Percentiles rank a stretch among this genome's conserved stretches.
Conservation (phyloP, 1,140 invertebrate genomes). For the Olivierus martensii region DNA sequence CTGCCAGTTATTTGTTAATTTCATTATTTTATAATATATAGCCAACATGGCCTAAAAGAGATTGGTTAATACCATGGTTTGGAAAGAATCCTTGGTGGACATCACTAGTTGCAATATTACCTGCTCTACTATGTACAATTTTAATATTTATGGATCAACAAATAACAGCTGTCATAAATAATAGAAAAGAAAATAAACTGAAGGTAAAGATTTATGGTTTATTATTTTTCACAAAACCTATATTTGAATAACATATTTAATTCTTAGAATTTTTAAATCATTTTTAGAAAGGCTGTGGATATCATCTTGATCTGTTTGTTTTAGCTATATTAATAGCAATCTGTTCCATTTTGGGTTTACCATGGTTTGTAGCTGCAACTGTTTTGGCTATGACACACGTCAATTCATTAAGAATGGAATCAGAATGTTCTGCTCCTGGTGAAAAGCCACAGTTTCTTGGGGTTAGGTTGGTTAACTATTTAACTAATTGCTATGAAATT, state of each 20-base stretch:
- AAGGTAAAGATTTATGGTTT: constrained; percentile 18
- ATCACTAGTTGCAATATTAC: constrained; percentile 20
- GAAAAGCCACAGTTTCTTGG: constrained; percentile 96
- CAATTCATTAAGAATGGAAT: constrained; percentile 90
- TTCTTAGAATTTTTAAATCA: no score
- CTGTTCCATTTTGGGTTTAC: constrained; percentile 84
- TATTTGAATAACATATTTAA: no score
- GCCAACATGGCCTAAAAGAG: constrained; percentile 25
- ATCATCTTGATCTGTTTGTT: constrained; percentile 91
- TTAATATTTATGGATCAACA: constrained; percentile 35
- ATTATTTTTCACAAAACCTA: not conserved
- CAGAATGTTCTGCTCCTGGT: constrained; percentile 90
- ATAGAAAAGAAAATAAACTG: constrained; percentile 34
- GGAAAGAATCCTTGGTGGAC: constrained; percentile 22
- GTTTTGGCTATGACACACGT: constrained; percentile 98
- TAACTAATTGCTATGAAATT: not conserved
- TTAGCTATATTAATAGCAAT: constrained; percentile 77
- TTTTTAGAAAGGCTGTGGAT: constrained; percentile 81
- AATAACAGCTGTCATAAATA: constrained; percentile 34
- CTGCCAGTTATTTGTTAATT: not conserved
- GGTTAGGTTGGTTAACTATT: constrained; percentile 41
- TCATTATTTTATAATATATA: not conserved
- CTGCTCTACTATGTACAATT: constrained; percentile 29
- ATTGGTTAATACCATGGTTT: constrained; percentile 28
- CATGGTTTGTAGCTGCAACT: constrained; percentile 94